Evolutionary conservation across 2,888 invertebrate genomes (phyloP), one percentile per base, ranked within the genome.

Genomic region (Ectemnius cavifrons): DNA sequence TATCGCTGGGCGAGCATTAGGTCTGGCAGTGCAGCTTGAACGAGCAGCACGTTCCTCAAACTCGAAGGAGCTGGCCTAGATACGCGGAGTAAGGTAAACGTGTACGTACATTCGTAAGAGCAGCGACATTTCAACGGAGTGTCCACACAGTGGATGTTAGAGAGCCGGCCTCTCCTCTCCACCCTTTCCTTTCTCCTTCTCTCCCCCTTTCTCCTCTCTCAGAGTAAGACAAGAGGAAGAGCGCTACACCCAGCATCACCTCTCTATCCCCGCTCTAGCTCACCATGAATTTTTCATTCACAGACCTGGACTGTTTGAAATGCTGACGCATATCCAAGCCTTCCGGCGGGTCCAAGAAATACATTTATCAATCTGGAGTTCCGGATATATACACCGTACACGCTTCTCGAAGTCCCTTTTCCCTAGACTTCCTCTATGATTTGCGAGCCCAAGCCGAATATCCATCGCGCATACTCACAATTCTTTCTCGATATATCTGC

Each of bases 231-330:
- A 57, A 63, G 65, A 71, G 62, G 67, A 63, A 56, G 59, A 5
- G 13, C 49, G 20, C 71, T 49, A 37, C 16, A 37, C 8, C 37
- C 37, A 37, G 37, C 37, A 37, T 37, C 37, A 37, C 37, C 37
- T 37, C 37, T 37, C 37, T 37, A 37, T 37, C 37, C 37, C 37
- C 37, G 37, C 46, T 57, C 23, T 49, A 58, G n/a, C 27, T 59
- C 71, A 14, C 62, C 65, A 73, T 73, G 66, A 71, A 73, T 73
- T 66, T 73, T 73, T 73, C 66, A 73, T 73, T 66, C 62, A 6
- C 27, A 11, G 28, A 71, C 66, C 58, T 73, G 61, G 62, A 23
- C 64, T 49, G 28, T 28, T 37, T 57, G 23, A 64, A 52, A 20
- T 20, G 49, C 56, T 64, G 61, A 45, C 57, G 61, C 49, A 60